Base-by-base conservation (phyloP, 1,140 invertebrate genomes). In the Homalodisca vitripennis region DNA sequence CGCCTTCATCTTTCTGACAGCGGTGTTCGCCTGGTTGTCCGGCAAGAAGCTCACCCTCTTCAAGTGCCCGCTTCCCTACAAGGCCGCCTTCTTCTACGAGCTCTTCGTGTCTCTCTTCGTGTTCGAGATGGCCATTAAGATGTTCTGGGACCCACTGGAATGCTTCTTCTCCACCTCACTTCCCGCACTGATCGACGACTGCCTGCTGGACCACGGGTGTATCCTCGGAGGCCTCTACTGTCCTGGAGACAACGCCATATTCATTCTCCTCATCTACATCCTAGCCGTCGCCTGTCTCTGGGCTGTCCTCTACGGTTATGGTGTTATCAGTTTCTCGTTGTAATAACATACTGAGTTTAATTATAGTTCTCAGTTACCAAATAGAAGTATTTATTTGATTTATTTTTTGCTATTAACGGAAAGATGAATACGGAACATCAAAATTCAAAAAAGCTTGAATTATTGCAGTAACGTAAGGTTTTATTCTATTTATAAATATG, bases 71-170 rank as follows among this genome's bases (percentile, higher is more conserved):
- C 24, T 60, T 3, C 55, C 55, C 2, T 22, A 26, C 2, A 26
- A 30, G 13, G 14, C 3, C 22, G 14, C 14, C 26, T 60, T 60
- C 55, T 26, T 60, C 2, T 60, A 60, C 55, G 55, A 60, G 26
- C 29, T 60, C 55, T 3, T 60, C 10, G 26, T 60, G 3, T 60
- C 55, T 10, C 26, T 60, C 22, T 60, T 60, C 55, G 29, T 60
- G 2, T 30, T 60, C 24, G 55, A 60, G 55, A 60, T 60, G 55
- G 55, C 55, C 2, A 22, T 60, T 3, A 13, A 26, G 22, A 22
- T 60, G 55, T 60, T 60, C 55, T 60, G 55, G 55, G 55, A 60
- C 22, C 55, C 55, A 3, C 55, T 60, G 55, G 55, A 60, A 26
- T 60, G 55, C 55, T 60, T 60, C 26, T 3, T 60, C 22, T 60